Percentiles rank a stretch among this genome's conserved stretches.
These are phyloP conservation scores for Diadema setosum DNA, from an alignment of 35 echinoderm and acorn worm genomes.

Conservation along the genomic window DNA sequence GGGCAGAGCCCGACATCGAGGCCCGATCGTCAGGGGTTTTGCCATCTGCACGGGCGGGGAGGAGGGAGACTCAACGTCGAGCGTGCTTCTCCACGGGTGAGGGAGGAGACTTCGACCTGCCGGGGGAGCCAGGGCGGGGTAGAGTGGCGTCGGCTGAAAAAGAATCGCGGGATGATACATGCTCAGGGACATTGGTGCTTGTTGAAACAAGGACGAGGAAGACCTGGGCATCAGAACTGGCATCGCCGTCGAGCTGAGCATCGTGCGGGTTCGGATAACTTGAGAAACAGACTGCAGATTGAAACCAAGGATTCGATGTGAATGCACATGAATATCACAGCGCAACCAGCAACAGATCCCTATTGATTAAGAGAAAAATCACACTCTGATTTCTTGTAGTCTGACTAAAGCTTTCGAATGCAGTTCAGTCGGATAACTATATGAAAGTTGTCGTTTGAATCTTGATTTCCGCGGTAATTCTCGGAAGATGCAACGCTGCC, in stretches of 20 bases:
- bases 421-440: no score
- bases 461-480: no score
- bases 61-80: not conserved
- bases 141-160: not conserved
- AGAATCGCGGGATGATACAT: not conserved
- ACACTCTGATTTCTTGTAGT: no score
- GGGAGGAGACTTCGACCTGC: not conserved
- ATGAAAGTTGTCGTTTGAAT: no score
- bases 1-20: not conserved
- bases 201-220: not conserved
- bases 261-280: no score
- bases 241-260: not conserved
- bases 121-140: not conserved
- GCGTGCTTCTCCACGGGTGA: not conserved
- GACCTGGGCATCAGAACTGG: not conserved
- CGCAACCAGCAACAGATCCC: no score
- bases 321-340: no score
- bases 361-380: no score
- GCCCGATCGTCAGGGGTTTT: not conserved
- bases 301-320: no score
- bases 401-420: no score
- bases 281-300: no score
- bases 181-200: not conserved
- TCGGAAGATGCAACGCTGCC: no score
- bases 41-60: not conserved